These are phyloP conservation scores for Leucophenga varia DNA, from an alignment of 1,140 invertebrate species.

Conservation along the genomic window DNA sequence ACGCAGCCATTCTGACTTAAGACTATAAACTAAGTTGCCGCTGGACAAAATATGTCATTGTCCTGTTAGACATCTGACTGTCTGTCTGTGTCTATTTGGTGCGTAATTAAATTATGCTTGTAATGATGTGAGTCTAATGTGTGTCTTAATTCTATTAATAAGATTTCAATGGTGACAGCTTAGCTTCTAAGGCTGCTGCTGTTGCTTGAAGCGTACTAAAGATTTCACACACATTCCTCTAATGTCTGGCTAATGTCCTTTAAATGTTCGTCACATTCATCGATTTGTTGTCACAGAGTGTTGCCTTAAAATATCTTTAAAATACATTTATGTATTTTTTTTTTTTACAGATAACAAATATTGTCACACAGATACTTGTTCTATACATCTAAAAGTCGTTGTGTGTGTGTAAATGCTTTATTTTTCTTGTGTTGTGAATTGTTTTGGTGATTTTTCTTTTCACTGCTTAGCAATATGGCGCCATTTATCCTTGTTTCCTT, in stretches of 20 bases:
- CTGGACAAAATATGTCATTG: too few species aligned
- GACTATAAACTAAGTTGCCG: too few species aligned
- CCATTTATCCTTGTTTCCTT: slow-evolving; percentile 35
- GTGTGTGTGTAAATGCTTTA: not conserved
- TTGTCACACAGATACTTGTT: not conserved
- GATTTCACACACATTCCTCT: slow-evolving; percentile 12
- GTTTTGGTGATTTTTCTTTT: slow-evolving; percentile 4
- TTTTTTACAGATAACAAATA: slow-evolving; percentile 16
- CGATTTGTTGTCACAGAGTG: too few species aligned
- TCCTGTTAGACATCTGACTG: too few species aligned
- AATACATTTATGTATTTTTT: slow-evolving; percentile 33
- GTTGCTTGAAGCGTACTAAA: slow-evolving; percentile 19
- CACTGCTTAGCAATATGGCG: slow-evolving; percentile 41
- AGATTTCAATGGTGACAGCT: slow-evolving; percentile 19
- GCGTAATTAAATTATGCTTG: slow-evolving; percentile 29
- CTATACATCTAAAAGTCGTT: too few species aligned
- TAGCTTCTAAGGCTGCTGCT: not conserved
- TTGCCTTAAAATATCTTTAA: too few species aligned
- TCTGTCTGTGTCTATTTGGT: too few species aligned
- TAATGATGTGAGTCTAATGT: slow-evolving; percentile 1
- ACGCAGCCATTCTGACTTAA: too few species aligned
- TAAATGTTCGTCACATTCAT: slow-evolving; percentile 33
- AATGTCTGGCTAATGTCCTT: slow-evolving; percentile 30
- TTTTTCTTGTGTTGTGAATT: slow-evolving; percentile 7
- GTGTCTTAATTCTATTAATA: slow-evolving; percentile 21